phyloP scores from a whole-genome alignment of 2,888 invertebrate species.

The Oscheius sp. region DNA sequence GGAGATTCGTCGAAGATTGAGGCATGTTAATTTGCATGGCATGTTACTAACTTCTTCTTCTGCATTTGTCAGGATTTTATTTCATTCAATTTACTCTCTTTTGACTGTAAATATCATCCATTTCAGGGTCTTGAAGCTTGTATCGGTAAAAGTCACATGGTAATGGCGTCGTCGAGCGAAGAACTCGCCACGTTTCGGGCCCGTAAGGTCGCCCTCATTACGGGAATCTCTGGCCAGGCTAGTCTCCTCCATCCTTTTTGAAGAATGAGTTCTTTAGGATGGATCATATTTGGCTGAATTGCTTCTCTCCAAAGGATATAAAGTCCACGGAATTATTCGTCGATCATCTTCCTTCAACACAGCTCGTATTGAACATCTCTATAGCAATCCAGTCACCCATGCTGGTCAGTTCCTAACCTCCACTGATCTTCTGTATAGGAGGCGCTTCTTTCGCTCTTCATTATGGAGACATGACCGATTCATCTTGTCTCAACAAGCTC shows the following conservation, averaged over 20 bases:
- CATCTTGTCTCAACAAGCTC: conserved; percentile 89
- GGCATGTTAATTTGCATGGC: neutral
- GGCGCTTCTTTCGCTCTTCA: conserved; percentile 84
- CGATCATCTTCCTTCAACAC: conserved; percentile 85
- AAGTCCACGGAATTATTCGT: conserved; percentile 91
- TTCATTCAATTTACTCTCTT: neutral
- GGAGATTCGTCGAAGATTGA: too few relatives aligned
- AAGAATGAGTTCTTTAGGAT: conserved; percentile 78
- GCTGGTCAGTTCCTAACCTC: conserved; percentile 72
- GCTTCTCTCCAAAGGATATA: conserved; percentile 87
- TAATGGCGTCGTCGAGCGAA: conserved; percentile 50
- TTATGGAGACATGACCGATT: conserved; percentile 98
- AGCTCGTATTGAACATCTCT: conserved; percentile 91
- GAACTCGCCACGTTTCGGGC: conserved; percentile 62
- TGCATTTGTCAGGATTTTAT: neutral
- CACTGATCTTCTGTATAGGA: conserved; percentile 23
- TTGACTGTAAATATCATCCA: neutral
- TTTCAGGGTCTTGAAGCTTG: conserved; percentile 57
- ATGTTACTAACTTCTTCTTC: neutral
- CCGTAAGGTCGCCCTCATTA: conserved; percentile 84
- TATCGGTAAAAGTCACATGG: conserved; percentile 43
- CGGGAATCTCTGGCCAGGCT: conserved; percentile 97
- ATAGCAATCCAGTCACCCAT: conserved; percentile 88
- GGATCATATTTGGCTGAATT: conserved; percentile 96
- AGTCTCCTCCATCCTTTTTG: neutral